Base-by-base conservation (phyloP, 2,888 invertebrate species). In the Biston betularia region DNA sequence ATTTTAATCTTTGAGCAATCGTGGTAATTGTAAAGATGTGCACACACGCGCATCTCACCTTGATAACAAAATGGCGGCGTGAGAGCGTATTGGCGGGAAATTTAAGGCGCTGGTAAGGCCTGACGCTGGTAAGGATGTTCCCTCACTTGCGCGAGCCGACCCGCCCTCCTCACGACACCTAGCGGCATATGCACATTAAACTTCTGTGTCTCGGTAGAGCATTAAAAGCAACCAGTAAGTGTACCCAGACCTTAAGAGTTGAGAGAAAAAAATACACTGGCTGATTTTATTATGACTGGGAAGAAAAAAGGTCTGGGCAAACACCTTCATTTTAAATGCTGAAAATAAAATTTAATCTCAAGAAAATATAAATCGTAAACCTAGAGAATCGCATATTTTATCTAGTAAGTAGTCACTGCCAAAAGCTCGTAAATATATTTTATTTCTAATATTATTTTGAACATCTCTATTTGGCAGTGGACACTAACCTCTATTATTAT, bases 101-200 rank as follows among this genome's bases (percentile, higher is more conserved):
- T 24, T 68, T 94, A 93, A 95, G 97, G 97, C 96, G 97, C 96
- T 94, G 95, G 98, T 88, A 93, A 89, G 86, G 93, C 93, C 73
- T 92, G 97, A 96, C 98, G 98, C 96, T 98, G 98, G 96, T 98
- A 98, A 94, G 98, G 98, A 96, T 98, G 98, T 95, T 98, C 98
- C 96, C 98, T 96, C 94, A 97, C 95, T 94, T 97, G 96, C 95
- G 97, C 96, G 95, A 97, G 96, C 94, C 97, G 96, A 89, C 96
- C 97, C 94, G 97, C 96, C 85, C 95, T 95, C 94, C 97, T 96
- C 95, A 96, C 97, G 97, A 97, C 97, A 97, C 95, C 95, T 95
- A 95, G 94, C 95, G 94, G 93, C 93, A 93, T 82, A 92, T 81
- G 81, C 84, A 89, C 80, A 84, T 92, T 87, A 87, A 91, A 89